These are phyloP conservation scores for Papilio machaon DNA, from an alignment of 1,140 invertebrate genomes.

Conservation along the genomic window DNA sequence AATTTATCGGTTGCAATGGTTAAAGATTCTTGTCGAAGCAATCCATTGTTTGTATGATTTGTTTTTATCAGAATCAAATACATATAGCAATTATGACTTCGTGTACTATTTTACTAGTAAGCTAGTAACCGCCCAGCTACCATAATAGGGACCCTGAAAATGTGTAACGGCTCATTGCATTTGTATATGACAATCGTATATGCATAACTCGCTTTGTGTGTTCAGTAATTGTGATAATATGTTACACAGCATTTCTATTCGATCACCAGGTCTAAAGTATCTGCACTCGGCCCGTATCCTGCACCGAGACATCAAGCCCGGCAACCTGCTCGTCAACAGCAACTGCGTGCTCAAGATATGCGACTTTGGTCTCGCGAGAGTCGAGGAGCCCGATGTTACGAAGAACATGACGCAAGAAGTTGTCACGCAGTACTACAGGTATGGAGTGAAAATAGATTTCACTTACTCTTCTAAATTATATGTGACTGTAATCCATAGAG, in stretches of 20 bases:
- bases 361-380: conserved; percentile 97
- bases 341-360: conserved; percentile 99
- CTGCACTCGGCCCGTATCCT: conserved; percentile 98
- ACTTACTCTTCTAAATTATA: too few relatives aligned
- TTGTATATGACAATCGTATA: neutral
- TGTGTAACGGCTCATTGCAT: too few relatives aligned
- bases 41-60: neutral
- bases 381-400: conserved; percentile 95
- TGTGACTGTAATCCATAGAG: too few relatives aligned
- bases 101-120: too few relatives aligned
- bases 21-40: neutral
- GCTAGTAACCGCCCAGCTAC: too few relatives aligned
- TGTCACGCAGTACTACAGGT: conserved; percentile 98
- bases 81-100: too few relatives aligned
- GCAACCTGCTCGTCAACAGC: conserved; percentile 98
- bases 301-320: conserved; percentile 99
- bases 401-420: conserved; percentile 99
- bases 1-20: neutral
- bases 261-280: conserved; percentile 94
- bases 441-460: neutral
- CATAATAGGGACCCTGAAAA: too few relatives aligned
- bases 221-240: neutral
- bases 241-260: neutral
- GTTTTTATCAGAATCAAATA: neutral
- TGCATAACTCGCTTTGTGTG: neutral